These are phyloP conservation scores for Amia ocellicauda DNA, from an alignment of 2,113 vertebrate species.

Conservation along the genomic window DNA sequence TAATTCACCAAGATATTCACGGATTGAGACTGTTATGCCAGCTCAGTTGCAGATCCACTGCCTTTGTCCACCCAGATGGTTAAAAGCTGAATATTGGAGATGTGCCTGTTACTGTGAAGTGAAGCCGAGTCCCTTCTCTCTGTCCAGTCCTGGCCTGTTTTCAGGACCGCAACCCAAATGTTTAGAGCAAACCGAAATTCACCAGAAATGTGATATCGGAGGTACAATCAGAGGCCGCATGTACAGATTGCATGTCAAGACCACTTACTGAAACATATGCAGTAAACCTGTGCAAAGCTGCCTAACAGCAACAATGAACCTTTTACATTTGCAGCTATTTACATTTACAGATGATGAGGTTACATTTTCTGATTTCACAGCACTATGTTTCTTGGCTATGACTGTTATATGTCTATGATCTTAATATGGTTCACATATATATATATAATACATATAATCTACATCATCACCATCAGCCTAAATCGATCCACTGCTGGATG, in stretches of 20 bases:
- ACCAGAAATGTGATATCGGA: neutral
- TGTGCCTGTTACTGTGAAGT: neutral
- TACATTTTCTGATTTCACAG: neutral
- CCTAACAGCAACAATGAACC: too few species aligned
- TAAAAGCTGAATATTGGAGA: neutral
- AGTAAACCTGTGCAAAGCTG: too few species aligned
- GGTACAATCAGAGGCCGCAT: neutral
- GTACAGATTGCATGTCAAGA: neutral
- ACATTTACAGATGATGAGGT: too few species aligned
- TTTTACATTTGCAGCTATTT: too few species aligned
- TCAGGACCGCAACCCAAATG: neutral
- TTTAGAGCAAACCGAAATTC: too few species aligned
- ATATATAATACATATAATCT: too few species aligned
- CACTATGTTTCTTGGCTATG: neutral
- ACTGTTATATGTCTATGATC: neutral
- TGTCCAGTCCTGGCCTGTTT: neutral
- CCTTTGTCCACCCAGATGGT: neutral
- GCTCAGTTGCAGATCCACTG: neutral
- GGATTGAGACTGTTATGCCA: neutral
- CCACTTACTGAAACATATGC: too few species aligned
- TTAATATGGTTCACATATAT: neutral
- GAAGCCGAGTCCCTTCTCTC: neutral
- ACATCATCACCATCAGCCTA: too few species aligned
- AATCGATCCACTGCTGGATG: too few species aligned
- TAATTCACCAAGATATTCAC: too few species aligned